These are phyloP conservation scores for Crocidura indochinensis DNA, from an alignment of 2,797 vertebrate genomes.

Conservation along the genomic window DNA sequence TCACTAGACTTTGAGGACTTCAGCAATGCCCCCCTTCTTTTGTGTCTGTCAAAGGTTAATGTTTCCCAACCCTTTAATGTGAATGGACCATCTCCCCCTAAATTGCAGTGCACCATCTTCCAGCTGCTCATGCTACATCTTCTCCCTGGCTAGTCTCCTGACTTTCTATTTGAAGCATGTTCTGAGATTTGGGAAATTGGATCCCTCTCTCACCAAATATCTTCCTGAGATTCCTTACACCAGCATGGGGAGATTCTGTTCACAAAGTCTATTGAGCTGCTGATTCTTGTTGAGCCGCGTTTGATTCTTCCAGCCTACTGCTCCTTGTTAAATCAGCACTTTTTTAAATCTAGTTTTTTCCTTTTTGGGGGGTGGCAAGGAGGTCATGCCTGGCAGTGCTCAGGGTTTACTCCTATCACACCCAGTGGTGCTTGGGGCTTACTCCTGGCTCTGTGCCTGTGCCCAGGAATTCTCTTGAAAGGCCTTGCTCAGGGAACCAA, in stretches of 20 bases:
- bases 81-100: background rate
- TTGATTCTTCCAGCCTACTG: background rate
- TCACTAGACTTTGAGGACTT: background rate
- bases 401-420: too few species aligned
- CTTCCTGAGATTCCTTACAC: background rate
- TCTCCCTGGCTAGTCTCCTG: background rate
- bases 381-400: too few species aligned
- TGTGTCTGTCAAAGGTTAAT: background rate
- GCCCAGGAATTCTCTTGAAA: too few species aligned
- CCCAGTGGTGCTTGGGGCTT: too few species aligned
- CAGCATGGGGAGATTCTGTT: background rate
- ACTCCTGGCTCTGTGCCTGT: too few species aligned
- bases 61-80: constrained; percentile 50
- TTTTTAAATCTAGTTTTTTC: too few species aligned
- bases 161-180: background rate
- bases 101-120: background rate
- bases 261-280: background rate
- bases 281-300: background rate
- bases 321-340: constrained; percentile 14
- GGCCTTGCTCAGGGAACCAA: too few species aligned
- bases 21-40: background rate
- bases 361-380: too few species aligned
- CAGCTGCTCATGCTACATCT: background rate
- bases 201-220: background rate
- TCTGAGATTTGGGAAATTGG: constrained; percentile 12